Evolutionary conservation across 1,140 invertebrate genomes (phyloP).

Genomic region (Brachionus angularis): DNA sequence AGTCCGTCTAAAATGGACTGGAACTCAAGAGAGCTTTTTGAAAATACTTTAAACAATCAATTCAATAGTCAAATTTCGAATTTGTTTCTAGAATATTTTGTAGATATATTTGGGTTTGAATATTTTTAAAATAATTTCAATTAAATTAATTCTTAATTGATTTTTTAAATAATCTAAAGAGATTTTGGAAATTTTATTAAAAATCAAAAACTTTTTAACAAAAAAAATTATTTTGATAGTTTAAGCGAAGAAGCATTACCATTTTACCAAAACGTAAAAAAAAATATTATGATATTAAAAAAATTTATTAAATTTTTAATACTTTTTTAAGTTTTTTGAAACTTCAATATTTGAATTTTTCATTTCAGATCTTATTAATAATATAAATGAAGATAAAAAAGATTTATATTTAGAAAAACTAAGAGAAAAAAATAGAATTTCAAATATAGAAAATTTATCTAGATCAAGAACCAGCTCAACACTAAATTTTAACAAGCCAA

Average conservation of each 20-base stretch:
- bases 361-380: background rate
- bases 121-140: too few relatives aligned
- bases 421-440: background rate
- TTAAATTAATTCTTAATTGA: too few relatives aligned
- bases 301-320: background rate
- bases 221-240: constrained; percentile 4
- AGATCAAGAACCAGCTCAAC: background rate
- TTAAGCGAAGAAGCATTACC: background rate
- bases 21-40: background rate
- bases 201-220: constrained; percentile 9
- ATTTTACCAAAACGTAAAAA: constrained; percentile 14
- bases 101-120: too few relatives aligned
- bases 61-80: too few relatives aligned
- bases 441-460: background rate
- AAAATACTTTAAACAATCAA: too few relatives aligned
- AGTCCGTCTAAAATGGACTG: background rate
- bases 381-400: background rate
- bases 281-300: background rate
- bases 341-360: constrained; percentile 16
- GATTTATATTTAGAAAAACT: constrained; percentile 24
- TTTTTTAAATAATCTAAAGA: background rate
- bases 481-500: background rate
- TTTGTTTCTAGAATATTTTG: too few relatives aligned
- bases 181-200: constrained; percentile 7
- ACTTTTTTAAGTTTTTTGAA: background rate